phyloP scores from a whole-genome alignment of 2,797 vertebrate genomes.

The Gadopsis bispinosus region DNA sequence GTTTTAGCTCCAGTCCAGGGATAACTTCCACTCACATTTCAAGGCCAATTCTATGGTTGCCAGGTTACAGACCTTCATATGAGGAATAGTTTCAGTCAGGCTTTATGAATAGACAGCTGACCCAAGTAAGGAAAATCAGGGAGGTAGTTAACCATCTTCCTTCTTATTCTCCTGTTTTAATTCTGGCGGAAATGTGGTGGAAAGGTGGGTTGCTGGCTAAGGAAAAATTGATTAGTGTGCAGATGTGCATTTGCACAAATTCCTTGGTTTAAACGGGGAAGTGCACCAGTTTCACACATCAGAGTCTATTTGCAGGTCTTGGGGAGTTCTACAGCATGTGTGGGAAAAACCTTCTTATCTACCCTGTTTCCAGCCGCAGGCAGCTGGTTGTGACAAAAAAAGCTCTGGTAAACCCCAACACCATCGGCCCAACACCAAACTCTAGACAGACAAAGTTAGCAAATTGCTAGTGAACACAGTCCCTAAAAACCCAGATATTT shows the following conservation, averaged over 20 bases:
- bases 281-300: not conserved
- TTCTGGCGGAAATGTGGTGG: not conserved
- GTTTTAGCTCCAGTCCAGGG: slow-evolving; percentile 55
- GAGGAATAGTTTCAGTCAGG: slow-evolving; percentile 42
- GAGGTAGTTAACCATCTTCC: slow-evolving; percentile 34
- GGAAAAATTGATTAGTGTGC: slow-evolving; percentile 3
- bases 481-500: not conserved
- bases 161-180: slow-evolving; percentile 18
- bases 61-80: slow-evolving; percentile 65
- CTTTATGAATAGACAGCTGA: slow-evolving; percentile 41
- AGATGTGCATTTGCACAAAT: not conserved
- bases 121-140: slow-evolving; percentile 38
- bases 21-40: slow-evolving; percentile 57
- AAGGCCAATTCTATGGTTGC: slow-evolving; percentile 65
- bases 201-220: not conserved
- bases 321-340: not conserved
- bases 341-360: not conserved
- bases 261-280: not conserved
- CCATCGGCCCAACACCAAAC: not conserved
- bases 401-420: not conserved
- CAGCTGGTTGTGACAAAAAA: not conserved
- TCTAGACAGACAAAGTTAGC: not conserved
- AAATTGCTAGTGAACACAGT: not conserved
- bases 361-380: too few relatives aligned
- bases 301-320: not conserved